phyloP scores from a whole-genome alignment of 2,888 invertebrate genomes.

The Oithona nana region DNA sequence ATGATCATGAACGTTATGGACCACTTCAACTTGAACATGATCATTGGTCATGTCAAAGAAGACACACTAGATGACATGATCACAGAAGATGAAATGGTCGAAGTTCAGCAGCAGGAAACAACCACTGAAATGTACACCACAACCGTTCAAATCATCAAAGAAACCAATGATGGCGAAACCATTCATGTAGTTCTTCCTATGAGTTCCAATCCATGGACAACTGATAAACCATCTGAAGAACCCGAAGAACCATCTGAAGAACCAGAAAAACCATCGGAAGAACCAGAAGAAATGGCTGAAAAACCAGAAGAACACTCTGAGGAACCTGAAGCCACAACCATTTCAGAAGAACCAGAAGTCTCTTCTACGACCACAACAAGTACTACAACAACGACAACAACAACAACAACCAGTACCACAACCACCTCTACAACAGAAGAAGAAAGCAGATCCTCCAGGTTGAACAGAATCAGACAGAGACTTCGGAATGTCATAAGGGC shows the following conservation, averaged over 20 bases:
- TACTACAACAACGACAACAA: background rate
- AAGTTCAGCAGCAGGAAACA: too few species aligned
- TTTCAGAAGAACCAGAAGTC: background rate
- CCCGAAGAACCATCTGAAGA: background rate
- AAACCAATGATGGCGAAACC: background rate
- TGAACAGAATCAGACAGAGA: background rate
- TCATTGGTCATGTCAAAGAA: background rate
- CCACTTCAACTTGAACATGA: background rate
- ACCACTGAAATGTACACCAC: background rate
- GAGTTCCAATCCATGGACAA: background rate
- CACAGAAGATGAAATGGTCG: background rate
- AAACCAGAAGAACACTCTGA: background rate
- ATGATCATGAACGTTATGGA: background rate
- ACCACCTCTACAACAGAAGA: background rate
- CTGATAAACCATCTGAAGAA: too few species aligned
- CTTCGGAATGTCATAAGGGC: background rate
- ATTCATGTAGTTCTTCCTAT: background rate
- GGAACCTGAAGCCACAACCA: background rate
- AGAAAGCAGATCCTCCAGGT: background rate
- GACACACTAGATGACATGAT: background rate
- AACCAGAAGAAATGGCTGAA: background rate
- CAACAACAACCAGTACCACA: background rate
- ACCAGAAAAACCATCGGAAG: background rate
- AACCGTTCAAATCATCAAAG: background rate
- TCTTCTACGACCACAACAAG: background rate